Conservation (phyloP, 2,888 invertebrate genomes). For the Volucella inanis region DNA sequence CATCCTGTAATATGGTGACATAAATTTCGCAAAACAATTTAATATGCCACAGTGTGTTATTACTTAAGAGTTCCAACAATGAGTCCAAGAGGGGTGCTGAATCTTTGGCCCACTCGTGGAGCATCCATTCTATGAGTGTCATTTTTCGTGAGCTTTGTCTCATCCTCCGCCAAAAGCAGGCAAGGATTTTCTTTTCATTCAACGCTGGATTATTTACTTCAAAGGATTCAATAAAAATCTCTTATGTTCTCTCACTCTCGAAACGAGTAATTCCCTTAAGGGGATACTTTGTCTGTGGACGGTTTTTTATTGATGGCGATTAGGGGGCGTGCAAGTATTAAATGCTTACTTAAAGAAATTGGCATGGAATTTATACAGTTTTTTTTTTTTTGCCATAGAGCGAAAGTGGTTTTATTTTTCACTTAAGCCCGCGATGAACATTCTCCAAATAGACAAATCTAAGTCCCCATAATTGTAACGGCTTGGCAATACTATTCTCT, state of each 20-base stretch:
- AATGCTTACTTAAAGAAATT: slow-evolving; percentile 62
- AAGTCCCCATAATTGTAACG: slow-evolving; percentile 53
- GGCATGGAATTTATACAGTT: slow-evolving; percentile 42
- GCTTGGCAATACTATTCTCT: slow-evolving; percentile 6
- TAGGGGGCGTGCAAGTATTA: slow-evolving; percentile 60
- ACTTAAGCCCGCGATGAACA: slow-evolving; percentile 37
- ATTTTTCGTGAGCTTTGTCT: slow-evolving; percentile 61
- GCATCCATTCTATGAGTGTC: slow-evolving; percentile 21
- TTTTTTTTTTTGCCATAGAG: slow-evolving; percentile 3
- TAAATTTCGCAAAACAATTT: slow-evolving; percentile 80
- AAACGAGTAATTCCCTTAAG: slow-evolving; percentile 62
- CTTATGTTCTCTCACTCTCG: slow-evolving; percentile 1
- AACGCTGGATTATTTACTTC: slow-evolving; percentile 81
- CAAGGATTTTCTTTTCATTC: slow-evolving; percentile 79
- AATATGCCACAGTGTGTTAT: slow-evolving; percentile 78
- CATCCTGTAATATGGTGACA: slow-evolving; percentile 78
- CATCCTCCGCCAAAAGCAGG: slow-evolving; percentile 34
- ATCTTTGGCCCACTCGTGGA: slow-evolving; percentile 1
- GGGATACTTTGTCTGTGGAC: slow-evolving; percentile 68
- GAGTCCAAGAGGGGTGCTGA: slow-evolving; percentile 39
- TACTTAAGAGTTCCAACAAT: slow-evolving; percentile 72
- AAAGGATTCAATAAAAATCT: slow-evolving; percentile 80
- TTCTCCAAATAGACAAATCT: slow-evolving; percentile 48
- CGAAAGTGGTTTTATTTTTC: slow-evolving; percentile 47
- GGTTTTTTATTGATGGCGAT: slow-evolving; percentile 72